Evolutionary conservation across 2,797 vertebrate genomes (phyloP).

Genomic region (Tapera naevia): DNA sequence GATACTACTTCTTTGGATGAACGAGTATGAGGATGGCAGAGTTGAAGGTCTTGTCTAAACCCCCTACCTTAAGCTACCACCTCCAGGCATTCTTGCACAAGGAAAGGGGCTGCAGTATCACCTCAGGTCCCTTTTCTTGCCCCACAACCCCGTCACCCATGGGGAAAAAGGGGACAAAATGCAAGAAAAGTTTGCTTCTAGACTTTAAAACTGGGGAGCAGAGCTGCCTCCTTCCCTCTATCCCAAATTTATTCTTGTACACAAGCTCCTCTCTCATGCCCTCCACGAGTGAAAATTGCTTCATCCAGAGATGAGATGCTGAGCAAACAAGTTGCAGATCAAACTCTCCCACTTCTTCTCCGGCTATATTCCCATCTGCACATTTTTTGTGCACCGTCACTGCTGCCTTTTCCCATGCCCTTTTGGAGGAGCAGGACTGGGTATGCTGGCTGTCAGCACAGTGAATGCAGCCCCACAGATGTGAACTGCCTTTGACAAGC

Average conservation of each 20-base stretch:
- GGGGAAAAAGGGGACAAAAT: not conserved
- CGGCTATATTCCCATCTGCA: not conserved
- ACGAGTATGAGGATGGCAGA: not conserved
- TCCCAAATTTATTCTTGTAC: not conserved
- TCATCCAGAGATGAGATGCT: not conserved
- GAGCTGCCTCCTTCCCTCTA: not conserved
- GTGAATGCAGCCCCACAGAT: not conserved
- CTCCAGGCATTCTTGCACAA: not conserved
- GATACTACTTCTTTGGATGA: not conserved
- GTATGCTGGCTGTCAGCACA: not conserved
- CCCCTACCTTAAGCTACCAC: rapidly evolving
- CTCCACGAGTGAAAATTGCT: not conserved
- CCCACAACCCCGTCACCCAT: not conserved
- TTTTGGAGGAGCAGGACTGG: not conserved
- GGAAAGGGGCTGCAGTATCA: not conserved
- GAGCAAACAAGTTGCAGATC: conserved; percentile 10
- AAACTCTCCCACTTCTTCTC: conserved; percentile 31
- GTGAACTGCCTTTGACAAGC: not conserved
- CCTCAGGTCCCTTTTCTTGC: not conserved
- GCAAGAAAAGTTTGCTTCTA: not conserved
- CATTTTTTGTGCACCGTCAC: not conserved
- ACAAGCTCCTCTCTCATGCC: not conserved
- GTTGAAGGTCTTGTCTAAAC: not conserved
- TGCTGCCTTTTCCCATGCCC: conserved; percentile 45
- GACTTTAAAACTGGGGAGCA: not conserved